These are phyloP conservation scores for Bovichtus variegatus DNA, from an alignment of 2,797 vertebrate species.

Conservation along the genomic window DNA sequence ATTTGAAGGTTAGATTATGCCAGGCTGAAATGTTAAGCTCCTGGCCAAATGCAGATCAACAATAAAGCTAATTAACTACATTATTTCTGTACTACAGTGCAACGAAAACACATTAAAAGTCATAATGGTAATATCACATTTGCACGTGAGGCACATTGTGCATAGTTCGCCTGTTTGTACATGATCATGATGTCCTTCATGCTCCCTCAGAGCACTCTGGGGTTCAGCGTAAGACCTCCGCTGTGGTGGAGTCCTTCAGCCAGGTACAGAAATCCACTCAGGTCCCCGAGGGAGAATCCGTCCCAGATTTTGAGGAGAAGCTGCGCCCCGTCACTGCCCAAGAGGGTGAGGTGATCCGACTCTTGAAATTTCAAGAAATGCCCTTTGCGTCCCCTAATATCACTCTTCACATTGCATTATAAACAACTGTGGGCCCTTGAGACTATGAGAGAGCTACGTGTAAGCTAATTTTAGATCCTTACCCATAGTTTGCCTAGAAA, in stretches of 20 bases:
- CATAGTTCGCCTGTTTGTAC: neutral
- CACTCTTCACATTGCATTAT: constrained; percentile 14
- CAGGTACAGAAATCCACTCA: constrained; percentile 71
- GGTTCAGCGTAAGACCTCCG: constrained; percentile 67
- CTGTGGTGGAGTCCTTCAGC: constrained; percentile 74
- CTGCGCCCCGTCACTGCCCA: constrained; percentile 63
- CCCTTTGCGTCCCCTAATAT: constrained; percentile 25
- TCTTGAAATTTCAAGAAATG: constrained; percentile 24
- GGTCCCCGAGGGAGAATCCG: constrained; percentile 74
- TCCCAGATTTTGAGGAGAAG: constrained; percentile 84
- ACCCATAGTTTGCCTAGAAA: constrained; percentile 44
- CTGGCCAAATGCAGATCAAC: neutral
- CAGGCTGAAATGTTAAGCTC: neutral
- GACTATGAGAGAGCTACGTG: constrained; percentile 10
- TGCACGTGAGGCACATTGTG: neutral
- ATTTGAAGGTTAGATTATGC: neutral
- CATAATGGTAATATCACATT: neutral
- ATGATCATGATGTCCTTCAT: constrained; percentile 25
- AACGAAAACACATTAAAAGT: constrained; percentile 9
- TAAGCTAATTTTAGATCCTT: constrained; percentile 58
- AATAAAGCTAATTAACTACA: neutral
- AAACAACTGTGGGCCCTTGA: constrained; percentile 45
- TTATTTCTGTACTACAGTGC: neutral
- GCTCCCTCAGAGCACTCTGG: constrained; percentile 42
- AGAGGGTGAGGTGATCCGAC: constrained; percentile 64